Conservation (phyloP, 2,888 invertebrate genomes). For the Ferdinandea cuprea region DNA sequence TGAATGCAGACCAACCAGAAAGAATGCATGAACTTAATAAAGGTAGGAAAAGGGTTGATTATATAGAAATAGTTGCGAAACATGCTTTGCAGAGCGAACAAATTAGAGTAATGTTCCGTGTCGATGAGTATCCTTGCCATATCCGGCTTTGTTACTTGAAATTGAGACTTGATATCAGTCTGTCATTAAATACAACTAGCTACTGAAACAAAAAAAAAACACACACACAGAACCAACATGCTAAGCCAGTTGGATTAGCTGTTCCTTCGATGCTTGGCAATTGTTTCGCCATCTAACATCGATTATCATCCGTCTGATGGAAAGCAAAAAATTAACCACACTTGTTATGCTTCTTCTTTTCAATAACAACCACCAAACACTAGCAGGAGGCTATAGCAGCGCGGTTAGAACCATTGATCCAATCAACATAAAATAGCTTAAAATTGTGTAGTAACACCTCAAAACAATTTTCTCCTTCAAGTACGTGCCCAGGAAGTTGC, state of each 20-base stretch:
- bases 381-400: too few relatives aligned
- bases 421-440: slow-evolving; percentile 72
- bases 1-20: too few relatives aligned
- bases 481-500: slow-evolving; percentile 73
- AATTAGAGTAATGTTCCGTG: too few relatives aligned
- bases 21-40: too few relatives aligned
- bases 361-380: background rate
- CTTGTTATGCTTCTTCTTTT: slow-evolving; percentile 17
- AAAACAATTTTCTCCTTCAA: slow-evolving; percentile 65
- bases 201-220: slow-evolving; percentile 1
- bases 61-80: too few relatives aligned
- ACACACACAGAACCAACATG: too few relatives aligned
- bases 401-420: slow-evolving; percentile 65
- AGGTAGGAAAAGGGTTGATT: too few relatives aligned
- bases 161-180: too few relatives aligned
- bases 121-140: too few relatives aligned
- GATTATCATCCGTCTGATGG: slow-evolving; percentile 9
- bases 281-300: slow-evolving; percentile 20
- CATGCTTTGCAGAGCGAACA: too few relatives aligned
- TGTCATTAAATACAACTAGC: background rate
- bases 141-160: too few relatives aligned
- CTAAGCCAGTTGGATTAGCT: slow-evolving; percentile 28
- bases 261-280: slow-evolving; percentile 14
- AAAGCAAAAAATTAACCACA: slow-evolving; percentile 13
- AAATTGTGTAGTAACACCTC: slow-evolving; percentile 72